Evolutionary conservation across 1,140 invertebrate species (phyloP).

Genomic region (Copidosoma floridanum): DNA sequence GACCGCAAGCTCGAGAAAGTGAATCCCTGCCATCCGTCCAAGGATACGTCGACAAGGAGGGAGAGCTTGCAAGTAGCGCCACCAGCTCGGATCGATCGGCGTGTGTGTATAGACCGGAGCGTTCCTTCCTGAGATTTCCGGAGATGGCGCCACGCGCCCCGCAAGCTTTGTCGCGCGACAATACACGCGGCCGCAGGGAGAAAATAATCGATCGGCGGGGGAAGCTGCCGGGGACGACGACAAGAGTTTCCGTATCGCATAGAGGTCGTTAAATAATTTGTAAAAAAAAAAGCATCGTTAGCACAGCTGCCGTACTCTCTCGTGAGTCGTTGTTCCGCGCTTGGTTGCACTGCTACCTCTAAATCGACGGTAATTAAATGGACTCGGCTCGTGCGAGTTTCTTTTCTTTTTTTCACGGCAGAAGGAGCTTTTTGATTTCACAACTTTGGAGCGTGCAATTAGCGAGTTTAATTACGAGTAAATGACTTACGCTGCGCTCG

Average conservation of each 20-base stretch:
- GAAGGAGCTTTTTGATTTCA: too few species aligned
- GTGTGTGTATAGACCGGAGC: too few species aligned
- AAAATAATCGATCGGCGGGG: not conserved
- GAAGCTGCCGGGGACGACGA: too few species aligned
- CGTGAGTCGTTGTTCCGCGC: not conserved
- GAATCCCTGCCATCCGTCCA: not conserved
- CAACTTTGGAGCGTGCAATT: too few species aligned
- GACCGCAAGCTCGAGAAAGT: too few species aligned
- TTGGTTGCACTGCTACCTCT: not conserved
- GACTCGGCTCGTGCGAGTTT: not conserved
- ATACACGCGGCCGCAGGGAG: not conserved
- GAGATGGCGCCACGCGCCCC: not conserved
- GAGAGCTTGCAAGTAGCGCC: not conserved
- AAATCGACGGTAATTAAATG: not conserved
- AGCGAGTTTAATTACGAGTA: too few species aligned
- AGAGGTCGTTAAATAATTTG: not conserved
- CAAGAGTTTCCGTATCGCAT: not conserved
- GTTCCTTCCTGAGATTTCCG: not conserved
- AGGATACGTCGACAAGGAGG: not conserved
- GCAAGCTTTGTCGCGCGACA: not conserved
- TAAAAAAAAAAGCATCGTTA: not conserved
- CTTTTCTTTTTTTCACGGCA: too few species aligned
- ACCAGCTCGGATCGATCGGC: too few species aligned
- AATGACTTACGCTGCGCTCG: too few species aligned
- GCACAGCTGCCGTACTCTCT: too few species aligned